Percentiles rank a stretch among this genome's conserved stretches.
Conservation (phyloP, 2,797 vertebrate genomes). For the Cheirogaleus major region DNA sequence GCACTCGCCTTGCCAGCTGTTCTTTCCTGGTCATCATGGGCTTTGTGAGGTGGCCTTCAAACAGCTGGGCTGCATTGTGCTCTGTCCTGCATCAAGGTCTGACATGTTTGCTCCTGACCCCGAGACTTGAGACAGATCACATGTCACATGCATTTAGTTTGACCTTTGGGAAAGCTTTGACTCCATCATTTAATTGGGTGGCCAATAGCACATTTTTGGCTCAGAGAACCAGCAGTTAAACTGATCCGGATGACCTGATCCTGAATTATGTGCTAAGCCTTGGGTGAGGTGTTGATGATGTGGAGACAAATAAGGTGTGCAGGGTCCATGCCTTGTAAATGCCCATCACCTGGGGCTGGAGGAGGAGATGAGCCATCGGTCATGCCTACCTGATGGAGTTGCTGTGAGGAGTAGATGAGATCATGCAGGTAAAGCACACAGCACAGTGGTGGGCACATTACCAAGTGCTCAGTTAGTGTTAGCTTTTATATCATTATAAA, state of each 20-base stretch:
- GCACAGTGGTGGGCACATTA: neutral
- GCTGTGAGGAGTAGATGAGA: neutral
- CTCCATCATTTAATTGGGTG: neutral
- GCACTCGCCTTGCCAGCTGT: constrained; percentile 1
- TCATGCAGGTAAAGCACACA: neutral
- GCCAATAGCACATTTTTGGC: neutral
- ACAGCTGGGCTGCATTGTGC: neutral
- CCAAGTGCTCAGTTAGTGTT: neutral
- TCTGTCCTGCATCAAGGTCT: neutral
- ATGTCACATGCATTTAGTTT: neutral
- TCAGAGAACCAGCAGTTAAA: constrained; percentile 13
- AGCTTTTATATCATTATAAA: neutral
- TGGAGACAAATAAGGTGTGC: neutral
- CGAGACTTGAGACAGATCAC: neutral
- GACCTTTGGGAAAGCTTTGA: constrained; percentile 21
- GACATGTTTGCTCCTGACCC: neutral
- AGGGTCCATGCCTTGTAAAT: neutral
- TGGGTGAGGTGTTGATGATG: neutral
- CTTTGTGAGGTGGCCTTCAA: neutral
- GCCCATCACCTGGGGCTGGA: neutral
- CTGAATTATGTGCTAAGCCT: neutral
- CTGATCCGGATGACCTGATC: neutral
- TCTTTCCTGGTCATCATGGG: neutral
- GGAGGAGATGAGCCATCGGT: neutral
- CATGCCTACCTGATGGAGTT: neutral